Evolutionary conservation across 2,888 invertebrate species (phyloP).

Genomic region (Drosophila testacea): DNA sequence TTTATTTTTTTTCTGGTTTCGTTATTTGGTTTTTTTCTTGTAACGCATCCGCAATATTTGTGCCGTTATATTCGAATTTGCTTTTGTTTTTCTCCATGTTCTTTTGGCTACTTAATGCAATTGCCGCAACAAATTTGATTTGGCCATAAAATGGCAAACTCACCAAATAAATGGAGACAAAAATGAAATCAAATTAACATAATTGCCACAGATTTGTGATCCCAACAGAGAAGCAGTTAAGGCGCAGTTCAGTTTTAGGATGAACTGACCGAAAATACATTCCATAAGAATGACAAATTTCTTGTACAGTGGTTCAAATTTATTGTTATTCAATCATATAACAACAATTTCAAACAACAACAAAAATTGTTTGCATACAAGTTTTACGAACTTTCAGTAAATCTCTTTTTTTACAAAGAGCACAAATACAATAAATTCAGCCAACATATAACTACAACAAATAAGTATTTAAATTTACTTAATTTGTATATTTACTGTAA

Average conservation of each 20-base stretch:
- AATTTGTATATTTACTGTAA: too few relatives aligned
- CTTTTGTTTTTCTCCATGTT: slow-evolving; percentile 43
- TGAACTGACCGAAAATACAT: slow-evolving; percentile 17
- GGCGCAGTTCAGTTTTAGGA: slow-evolving; percentile 18
- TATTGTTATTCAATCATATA: not conserved
- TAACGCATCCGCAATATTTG: slow-evolving; percentile 49
- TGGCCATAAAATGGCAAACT: slow-evolving; percentile 61
- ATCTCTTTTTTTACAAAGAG: too few relatives aligned
- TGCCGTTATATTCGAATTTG: slow-evolving; percentile 58
- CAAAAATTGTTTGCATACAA: too few relatives aligned
- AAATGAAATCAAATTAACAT: slow-evolving; percentile 74
- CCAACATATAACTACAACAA: too few relatives aligned
- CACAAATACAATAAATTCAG: too few relatives aligned
- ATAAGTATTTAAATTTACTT: too few relatives aligned
- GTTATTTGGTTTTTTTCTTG: slow-evolving; percentile 37
- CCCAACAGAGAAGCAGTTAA: slow-evolving; percentile 16
- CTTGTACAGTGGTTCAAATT: slow-evolving; percentile 22
- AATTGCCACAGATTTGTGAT: slow-evolving; percentile 69
- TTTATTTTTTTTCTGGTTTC: slow-evolving; percentile 33
- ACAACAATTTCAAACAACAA: too few relatives aligned
- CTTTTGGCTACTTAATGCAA: slow-evolving; percentile 71
- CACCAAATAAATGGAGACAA: slow-evolving; percentile 42
- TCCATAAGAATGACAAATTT: slow-evolving; percentile 44
- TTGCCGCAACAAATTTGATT: slow-evolving; percentile 75
- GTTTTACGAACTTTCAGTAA: too few relatives aligned